These are phyloP conservation scores for Brachionus rotundiformis DNA, from an alignment of 1,140 invertebrate species.

Conservation along the genomic window DNA sequence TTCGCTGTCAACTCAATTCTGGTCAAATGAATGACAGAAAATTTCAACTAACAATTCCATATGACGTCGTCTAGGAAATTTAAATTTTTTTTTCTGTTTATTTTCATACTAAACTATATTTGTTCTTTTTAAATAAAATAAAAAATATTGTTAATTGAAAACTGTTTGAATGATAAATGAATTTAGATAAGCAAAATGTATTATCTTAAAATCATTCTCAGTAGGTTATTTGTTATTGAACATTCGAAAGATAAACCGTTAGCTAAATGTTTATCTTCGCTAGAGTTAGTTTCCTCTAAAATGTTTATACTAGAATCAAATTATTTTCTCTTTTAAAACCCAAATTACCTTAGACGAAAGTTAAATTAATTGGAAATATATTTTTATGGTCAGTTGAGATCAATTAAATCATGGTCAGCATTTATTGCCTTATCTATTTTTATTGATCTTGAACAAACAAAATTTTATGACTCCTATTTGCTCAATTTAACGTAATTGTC, in stretches of 20 bases:
- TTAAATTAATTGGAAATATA: conserved; percentile 37
- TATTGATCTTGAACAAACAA: conserved; percentile 28
- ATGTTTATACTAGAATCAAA: neutral
- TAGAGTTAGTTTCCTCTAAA: conserved; percentile 25
- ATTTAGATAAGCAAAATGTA: conserved; percentile 11
- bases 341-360: conserved; percentile 19
- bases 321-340: conserved; percentile 1
- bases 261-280: conserved; percentile 19
- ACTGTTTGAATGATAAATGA: conserved; percentile 37
- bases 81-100: neutral
- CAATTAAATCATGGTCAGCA: conserved; percentile 12
- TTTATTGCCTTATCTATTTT: conserved; percentile 38
- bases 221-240: conserved; percentile 39
- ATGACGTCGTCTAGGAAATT: neutral
- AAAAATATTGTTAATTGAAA: conserved; percentile 21
- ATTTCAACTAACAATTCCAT: neutral
- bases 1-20: neutral
- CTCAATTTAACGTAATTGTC: conserved; percentile 31
- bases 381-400: conserved; percentile 47
- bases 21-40: too few relatives aligned
- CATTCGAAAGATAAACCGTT: conserved; percentile 36
- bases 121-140: neutral
- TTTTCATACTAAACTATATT: neutral
- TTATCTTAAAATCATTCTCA: conserved; percentile 36
- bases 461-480: neutral